phyloP scores from a whole-genome alignment of 2,113 vertebrate genomes.

The Pongo abelii region DNA sequence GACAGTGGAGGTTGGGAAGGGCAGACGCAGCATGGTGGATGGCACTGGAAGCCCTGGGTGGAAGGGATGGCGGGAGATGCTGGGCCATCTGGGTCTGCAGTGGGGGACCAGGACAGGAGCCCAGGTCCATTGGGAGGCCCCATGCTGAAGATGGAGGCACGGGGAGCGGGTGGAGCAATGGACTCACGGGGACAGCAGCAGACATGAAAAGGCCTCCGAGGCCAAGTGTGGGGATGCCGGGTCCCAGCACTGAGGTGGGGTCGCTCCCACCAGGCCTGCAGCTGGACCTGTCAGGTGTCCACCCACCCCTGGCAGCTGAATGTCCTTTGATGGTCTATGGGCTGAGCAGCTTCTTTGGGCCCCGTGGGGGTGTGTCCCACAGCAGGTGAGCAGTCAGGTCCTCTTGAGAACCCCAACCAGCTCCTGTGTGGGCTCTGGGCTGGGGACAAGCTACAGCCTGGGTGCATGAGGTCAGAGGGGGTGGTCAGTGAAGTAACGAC shows the following conservation, averaged over 20 bases:
- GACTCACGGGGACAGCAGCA: not conserved
- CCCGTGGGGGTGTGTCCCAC: accelerated
- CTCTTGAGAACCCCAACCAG: not conserved
- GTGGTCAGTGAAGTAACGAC: not conserved
- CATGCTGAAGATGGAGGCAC: not conserved
- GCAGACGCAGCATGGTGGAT: too few relatives aligned
- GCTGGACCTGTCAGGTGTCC: not conserved
- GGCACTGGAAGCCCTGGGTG: too few relatives aligned
- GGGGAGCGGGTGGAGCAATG: too few relatives aligned
- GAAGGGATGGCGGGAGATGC: accelerated
- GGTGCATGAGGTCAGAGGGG: not conserved
- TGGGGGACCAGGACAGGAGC: too few relatives aligned
- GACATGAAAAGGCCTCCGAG: not conserved
- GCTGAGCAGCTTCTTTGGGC: not conserved
- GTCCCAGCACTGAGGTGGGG: not conserved
- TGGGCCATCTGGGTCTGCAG: not conserved
- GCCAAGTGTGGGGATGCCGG: not conserved
- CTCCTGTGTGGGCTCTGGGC: not conserved
- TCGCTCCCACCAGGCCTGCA: too few relatives aligned
- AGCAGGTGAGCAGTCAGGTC: not conserved
- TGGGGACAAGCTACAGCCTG: not conserved
- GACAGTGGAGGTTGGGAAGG: too few relatives aligned
- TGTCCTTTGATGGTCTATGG: not conserved
- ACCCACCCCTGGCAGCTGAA: not conserved
- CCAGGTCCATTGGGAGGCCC: not conserved